phyloP scores from a whole-genome alignment of 2,888 invertebrate species.

The Phorcus lineatus region DNA sequence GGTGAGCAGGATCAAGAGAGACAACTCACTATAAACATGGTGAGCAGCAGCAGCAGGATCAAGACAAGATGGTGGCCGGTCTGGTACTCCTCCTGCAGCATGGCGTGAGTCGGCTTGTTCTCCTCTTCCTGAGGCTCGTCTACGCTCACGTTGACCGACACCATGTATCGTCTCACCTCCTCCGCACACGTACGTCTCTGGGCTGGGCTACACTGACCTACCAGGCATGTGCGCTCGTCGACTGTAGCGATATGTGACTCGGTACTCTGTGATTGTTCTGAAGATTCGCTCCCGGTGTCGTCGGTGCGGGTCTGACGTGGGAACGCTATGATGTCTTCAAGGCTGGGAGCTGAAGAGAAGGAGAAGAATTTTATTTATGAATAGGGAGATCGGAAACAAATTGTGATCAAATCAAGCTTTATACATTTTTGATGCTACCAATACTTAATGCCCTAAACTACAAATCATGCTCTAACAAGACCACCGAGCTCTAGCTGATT shows the following conservation, averaged over 20 bases:
- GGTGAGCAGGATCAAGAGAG: too few species aligned
- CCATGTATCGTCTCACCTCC: conserved; percentile 55
- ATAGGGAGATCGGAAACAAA: too few species aligned
- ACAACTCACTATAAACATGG: conserved; percentile 90
- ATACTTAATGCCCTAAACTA: too few species aligned
- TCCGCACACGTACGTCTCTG: conserved; percentile 62
- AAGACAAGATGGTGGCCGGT: conserved; percentile 85
- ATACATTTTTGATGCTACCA: too few species aligned
- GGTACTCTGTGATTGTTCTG: conserved; percentile 10
- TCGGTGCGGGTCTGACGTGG: background rate
- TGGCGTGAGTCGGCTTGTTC: conserved; percentile 19
- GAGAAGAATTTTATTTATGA: background rate
- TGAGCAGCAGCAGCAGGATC: conserved; percentile 85
- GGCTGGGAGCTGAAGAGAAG: conserved; percentile 6
- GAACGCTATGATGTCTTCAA: conserved; percentile 35
- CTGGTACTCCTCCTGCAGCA: conserved; percentile 64
- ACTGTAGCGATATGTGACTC: conserved; percentile 27
- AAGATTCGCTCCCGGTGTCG: background rate
- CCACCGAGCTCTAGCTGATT: too few species aligned
- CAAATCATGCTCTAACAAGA: too few species aligned
- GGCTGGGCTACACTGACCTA: conserved; percentile 54
- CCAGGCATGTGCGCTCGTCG: conserved; percentile 53
- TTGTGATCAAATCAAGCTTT: background rate
- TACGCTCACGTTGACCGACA: conserved; percentile 28
- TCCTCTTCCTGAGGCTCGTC: conserved; percentile 35